Evolutionary conservation across 1,140 invertebrate species (phyloP).

Genomic region (Nephotettix cincticeps): DNA sequence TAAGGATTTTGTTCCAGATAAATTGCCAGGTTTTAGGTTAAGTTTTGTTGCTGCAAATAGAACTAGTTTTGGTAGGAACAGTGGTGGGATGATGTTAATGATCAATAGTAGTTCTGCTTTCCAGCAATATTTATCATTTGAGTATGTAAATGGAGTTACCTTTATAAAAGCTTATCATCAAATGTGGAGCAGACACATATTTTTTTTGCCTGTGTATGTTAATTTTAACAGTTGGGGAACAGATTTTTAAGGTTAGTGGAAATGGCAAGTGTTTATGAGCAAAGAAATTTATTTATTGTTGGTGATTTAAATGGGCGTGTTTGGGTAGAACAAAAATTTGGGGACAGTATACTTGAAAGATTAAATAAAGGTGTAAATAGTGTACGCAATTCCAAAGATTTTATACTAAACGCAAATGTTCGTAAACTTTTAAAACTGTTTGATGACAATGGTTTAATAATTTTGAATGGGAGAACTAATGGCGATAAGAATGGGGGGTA

Average conservation of each 20-base stretch:
- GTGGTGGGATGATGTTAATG: neutral
- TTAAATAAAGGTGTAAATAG: too few relatives aligned
- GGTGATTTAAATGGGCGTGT: neutral
- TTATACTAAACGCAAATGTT: too few relatives aligned
- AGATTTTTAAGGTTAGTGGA: neutral
- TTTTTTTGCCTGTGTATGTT: neutral
- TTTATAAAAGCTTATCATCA: neutral
- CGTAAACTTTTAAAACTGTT: too few relatives aligned
- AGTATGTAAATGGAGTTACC: too few relatives aligned
- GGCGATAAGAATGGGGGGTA: too few relatives aligned
- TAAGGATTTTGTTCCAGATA: neutral
- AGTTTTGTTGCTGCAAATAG: neutral
- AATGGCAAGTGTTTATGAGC: neutral
- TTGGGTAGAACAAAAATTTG: neutral
- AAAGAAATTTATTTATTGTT: neutral
- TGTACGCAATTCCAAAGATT: too few relatives aligned
- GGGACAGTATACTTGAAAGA: too few relatives aligned
- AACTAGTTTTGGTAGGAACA: neutral
- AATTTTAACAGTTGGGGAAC: neutral
- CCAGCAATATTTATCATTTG: neutral
- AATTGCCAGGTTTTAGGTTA: neutral
- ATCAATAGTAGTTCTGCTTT: neutral
- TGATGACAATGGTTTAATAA: too few relatives aligned
- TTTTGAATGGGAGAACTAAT: too few relatives aligned
- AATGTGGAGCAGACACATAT: neutral